phyloP scores from a whole-genome alignment of 2,888 invertebrate species.

The Hirudinaria manillensis region DNA sequence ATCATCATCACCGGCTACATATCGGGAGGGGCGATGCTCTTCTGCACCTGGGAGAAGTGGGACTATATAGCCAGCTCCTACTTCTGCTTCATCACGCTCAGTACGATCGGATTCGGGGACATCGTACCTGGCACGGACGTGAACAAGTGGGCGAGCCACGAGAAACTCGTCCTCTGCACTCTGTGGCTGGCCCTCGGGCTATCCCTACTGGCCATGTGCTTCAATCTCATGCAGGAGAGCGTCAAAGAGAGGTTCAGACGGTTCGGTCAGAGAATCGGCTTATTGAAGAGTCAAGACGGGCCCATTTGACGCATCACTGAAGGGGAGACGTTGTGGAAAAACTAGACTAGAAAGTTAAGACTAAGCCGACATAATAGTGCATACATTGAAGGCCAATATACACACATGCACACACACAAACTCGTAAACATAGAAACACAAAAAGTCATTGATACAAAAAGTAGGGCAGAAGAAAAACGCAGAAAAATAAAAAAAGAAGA shows the following conservation, averaged over 20 bases:
- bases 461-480: too few relatives aligned
- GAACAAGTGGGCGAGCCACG: constrained; percentile 47
- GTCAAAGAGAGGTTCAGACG: constrained; percentile 49
- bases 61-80: constrained; percentile 73
- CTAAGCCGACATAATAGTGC: too few relatives aligned
- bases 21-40: constrained; percentile 81
- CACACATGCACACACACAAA: too few relatives aligned
- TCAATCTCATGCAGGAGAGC: constrained; percentile 55
- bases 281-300: constrained; percentile 42
- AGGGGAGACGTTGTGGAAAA: too few relatives aligned
- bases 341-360: too few relatives aligned
- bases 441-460: not conserved
- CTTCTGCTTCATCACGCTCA: constrained; percentile 55
- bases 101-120: constrained; percentile 56
- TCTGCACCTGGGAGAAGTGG: constrained; percentile 89
- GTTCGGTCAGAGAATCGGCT: constrained; percentile 49
- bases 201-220: constrained; percentile 55
- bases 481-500: too few relatives aligned
- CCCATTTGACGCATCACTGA: not conserved
- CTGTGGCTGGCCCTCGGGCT: constrained; percentile 54
- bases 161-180: constrained; percentile 48
- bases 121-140: constrained; percentile 51
- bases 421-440: not conserved
- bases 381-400: too few relatives aligned
- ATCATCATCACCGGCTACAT: constrained; percentile 82